Conservation (phyloP, 1,140 invertebrate genomes). For the Heliconius hewitsoni region DNA sequence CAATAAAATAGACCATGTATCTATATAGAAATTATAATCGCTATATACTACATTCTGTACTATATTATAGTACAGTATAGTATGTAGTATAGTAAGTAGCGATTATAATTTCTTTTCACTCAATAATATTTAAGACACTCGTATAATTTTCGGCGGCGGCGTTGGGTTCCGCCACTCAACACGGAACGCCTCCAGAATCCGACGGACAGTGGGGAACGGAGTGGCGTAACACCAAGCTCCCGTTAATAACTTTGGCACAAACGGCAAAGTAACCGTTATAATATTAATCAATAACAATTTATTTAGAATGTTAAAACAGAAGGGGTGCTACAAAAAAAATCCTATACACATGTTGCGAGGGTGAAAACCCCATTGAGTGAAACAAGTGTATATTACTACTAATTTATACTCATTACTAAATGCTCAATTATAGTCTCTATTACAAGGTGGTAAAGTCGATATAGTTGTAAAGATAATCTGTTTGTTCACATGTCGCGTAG, state of each 20-base stretch:
- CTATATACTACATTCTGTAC: too few relatives aligned
- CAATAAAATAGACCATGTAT: too few relatives aligned
- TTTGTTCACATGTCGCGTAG: conserved; percentile 75
- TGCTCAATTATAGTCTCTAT: conserved; percentile 43
- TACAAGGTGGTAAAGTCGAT: conserved; percentile 30
- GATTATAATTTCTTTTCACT: too few relatives aligned
- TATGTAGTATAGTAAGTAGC: too few relatives aligned
- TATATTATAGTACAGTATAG: too few relatives aligned
- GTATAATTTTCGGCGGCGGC: too few relatives aligned
- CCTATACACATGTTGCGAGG: conserved; percentile 68
- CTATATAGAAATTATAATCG: too few relatives aligned
- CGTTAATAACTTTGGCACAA: not conserved
- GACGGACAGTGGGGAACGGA: too few relatives aligned
- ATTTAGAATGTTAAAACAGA: conserved; percentile 64
- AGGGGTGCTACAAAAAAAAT: conserved; percentile 57
- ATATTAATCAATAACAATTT: conserved; percentile 62
- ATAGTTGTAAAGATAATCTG: conserved; percentile 44
- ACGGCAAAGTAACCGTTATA: conserved; percentile 38
- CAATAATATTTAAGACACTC: too few relatives aligned
- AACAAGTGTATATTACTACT: conserved; percentile 66
- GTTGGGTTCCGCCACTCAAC: too few relatives aligned
- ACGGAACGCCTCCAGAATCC: too few relatives aligned
- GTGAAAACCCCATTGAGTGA: conserved; percentile 56
- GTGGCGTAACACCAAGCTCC: too few relatives aligned
- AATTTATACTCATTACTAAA: conserved; percentile 38